Evolutionary conservation across 2,888 invertebrate genomes (phyloP), one percentile per base, ranked within the genome.

Genomic region (Himalopsyche japonica): DNA sequence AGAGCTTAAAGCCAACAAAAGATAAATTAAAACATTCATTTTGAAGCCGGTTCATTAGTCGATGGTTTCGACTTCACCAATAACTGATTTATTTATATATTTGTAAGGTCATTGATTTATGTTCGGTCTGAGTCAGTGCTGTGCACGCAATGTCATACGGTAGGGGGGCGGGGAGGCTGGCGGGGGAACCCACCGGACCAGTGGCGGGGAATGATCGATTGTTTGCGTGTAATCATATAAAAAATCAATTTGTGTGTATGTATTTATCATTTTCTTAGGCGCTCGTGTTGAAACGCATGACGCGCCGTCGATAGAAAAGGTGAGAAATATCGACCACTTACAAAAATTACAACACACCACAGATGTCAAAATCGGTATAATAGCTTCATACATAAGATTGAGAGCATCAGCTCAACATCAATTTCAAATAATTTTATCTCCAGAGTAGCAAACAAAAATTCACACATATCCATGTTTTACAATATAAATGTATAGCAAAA

Each of bases 11-110:
- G 78, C 86, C 86, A 86, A 85, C 86, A 87, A 87, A 86, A 87
- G 87, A 87, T 87, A 87, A 87, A 87, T 87, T 86, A 87, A 87
- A 87, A 87, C 87, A 86, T 87, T 86, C 85, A 85, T 86, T 86
- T 84, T 84, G 86, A 82, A 82, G 86, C 84, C 81, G 86, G 87
- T 86, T 87, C 86, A 86, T 86, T 87, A 86, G 86, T 81, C 84
- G 84, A 84, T 84, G 81, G 85, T 83, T 43, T 84, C 80, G 77
- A 70, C 70, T 80, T 85, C 84, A 87, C 85, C 87, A 84, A 86
- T 87, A 86, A 87, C 87, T 87, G 85, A 87, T 86, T 87, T 86
- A 85, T 86, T 85, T 86, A 84, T 87, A 87, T 82, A 86, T 87
- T 85, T 86, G 86, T 82, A 85, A 82, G 85, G 84, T 82, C 84